These are phyloP conservation scores for Buteo buteo DNA, from an alignment of 2,113 vertebrate genomes.

Conservation along the genomic window DNA sequence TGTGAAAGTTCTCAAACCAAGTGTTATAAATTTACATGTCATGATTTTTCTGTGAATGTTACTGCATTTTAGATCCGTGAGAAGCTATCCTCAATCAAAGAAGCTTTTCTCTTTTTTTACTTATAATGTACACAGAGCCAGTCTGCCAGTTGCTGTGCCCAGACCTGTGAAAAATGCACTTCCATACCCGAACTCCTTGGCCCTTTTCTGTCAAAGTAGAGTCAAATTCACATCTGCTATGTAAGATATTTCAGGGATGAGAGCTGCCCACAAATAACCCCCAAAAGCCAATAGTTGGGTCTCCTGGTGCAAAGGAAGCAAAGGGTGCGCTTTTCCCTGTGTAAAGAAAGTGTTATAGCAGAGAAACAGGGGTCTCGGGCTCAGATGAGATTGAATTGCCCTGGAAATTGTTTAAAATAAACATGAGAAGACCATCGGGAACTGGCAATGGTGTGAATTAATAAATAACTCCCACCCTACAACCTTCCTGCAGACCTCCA, in stretches of 20 bases:
- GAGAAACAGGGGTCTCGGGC: background rate
- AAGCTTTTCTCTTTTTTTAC: fast-evolving
- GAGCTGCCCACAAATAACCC: background rate
- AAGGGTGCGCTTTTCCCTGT: background rate
- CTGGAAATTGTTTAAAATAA: slow-evolving; percentile 39
- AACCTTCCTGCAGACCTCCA: background rate
- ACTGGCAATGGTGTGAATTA: background rate
- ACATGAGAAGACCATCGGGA: background rate
- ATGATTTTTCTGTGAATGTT: background rate
- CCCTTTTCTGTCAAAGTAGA: background rate
- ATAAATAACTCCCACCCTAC: background rate
- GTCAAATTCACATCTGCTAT: background rate
- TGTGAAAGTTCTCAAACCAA: background rate
- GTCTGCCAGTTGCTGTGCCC: background rate
- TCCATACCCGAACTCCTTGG: background rate
- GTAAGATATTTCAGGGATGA: background rate
- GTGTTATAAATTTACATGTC: background rate
- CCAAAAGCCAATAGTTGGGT: background rate
- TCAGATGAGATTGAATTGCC: background rate
- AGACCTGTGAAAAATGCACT: background rate
- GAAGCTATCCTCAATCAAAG: background rate
- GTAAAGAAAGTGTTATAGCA: background rate
- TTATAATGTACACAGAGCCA: background rate
- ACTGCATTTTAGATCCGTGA: background rate
- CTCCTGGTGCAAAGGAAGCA: background rate